Percentiles rank a stretch among this genome's conserved stretches.
These are phyloP conservation scores for Calosoma granatense DNA, from an alignment of 1,140 invertebrate genomes.

Conservation along the genomic window DNA sequence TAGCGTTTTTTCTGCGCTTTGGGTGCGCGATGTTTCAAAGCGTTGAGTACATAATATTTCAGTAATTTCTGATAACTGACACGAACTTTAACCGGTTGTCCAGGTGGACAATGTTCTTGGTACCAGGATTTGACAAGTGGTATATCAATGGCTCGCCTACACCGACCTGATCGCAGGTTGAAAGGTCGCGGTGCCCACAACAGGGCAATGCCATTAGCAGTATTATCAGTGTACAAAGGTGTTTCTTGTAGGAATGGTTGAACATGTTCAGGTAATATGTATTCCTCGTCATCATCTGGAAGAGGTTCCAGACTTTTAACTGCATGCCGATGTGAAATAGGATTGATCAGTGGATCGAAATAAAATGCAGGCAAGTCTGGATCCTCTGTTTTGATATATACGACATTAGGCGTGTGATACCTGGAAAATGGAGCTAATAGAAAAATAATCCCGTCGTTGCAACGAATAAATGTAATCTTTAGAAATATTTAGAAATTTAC, in stretches of 20 bases:
- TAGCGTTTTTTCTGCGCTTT: conserved; percentile 99
- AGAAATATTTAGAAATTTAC: conserved; percentile 1
- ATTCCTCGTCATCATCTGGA: conserved; percentile 93
- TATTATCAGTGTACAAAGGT: conserved; percentile 96
- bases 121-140: conserved; percentile 98
- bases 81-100: conserved; percentile 97
- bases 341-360: conserved; percentile 99
- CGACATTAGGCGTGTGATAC: conserved; percentile 98
- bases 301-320: conserved; percentile 74
- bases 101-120: conserved; percentile 94
- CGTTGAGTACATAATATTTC: conserved; percentile 97
- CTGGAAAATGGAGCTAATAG: conserved; percentile 41
- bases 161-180: conserved; percentile 85
- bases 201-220: conserved; percentile 97
- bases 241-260: conserved; percentile 90
- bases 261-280: conserved; percentile 80
- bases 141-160: conserved; percentile 87
- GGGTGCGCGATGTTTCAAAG: conserved; percentile 90
- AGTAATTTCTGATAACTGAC: conserved; percentile 98
- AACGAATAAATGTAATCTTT: conserved; percentile 3
- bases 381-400: conserved; percentile 99
- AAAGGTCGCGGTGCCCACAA: conserved; percentile 98
- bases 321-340: conserved; percentile 91
- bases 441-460: conserved; percentile 16
- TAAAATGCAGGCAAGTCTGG: conserved; percentile 99